Conservation (phyloP, 2,888 invertebrate genomes). For the Leptodirus hochenwartii region DNA sequence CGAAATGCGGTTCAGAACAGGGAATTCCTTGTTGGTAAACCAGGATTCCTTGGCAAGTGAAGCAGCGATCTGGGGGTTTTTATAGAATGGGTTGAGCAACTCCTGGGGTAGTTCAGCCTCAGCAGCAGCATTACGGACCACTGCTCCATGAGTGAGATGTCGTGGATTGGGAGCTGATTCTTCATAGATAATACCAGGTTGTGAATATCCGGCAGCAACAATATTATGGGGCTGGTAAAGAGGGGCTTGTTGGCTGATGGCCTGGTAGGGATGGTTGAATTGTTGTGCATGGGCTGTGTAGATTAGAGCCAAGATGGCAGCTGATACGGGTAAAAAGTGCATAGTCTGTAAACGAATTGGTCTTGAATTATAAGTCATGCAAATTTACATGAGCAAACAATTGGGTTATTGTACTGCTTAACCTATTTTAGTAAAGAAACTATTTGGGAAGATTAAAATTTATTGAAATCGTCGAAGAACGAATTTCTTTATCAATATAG, state of each 20-base stretch:
- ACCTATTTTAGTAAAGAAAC: too few relatives aligned
- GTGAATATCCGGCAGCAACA: too few relatives aligned
- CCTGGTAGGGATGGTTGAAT: not conserved
- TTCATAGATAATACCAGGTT: conserved; percentile 9
- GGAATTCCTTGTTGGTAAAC: conserved; percentile 60
- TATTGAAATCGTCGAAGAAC: too few relatives aligned
- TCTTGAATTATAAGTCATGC: too few relatives aligned
- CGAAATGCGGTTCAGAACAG: conserved; percentile 58
- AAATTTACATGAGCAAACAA: too few relatives aligned
- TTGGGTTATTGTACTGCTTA: too few relatives aligned
- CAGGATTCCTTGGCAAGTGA: conserved; percentile 62
- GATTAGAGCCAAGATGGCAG: too few relatives aligned
- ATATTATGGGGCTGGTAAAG: not conserved
- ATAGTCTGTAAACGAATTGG: too few relatives aligned
- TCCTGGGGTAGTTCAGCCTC: conserved; percentile 56
- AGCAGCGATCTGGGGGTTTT: conserved; percentile 53
- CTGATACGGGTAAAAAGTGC: too few relatives aligned
- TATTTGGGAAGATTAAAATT: too few relatives aligned
- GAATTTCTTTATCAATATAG: too few relatives aligned
- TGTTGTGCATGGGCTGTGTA: not conserved
- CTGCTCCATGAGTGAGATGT: conserved; percentile 45
- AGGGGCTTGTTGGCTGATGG: not conserved
- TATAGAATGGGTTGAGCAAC: conserved; percentile 54
- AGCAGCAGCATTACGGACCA: conserved; percentile 48
- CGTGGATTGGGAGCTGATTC: conserved; percentile 10